phyloP scores from a whole-genome alignment of 2,113 vertebrate genomes.

The Tiliqua scincoides region DNA sequence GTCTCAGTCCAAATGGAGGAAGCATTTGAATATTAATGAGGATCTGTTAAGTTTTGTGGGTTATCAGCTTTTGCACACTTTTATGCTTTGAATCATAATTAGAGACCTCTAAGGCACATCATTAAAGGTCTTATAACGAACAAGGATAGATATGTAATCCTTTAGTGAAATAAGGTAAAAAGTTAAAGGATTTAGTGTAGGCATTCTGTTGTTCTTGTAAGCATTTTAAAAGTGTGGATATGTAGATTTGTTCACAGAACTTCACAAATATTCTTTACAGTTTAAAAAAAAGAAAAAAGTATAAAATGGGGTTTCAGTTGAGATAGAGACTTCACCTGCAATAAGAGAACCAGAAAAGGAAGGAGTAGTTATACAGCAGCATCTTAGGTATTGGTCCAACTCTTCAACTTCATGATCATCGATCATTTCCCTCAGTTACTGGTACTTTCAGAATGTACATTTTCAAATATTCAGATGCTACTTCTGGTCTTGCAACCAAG shows the following conservation, averaged over 20 bases:
- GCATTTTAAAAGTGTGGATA: conserved; percentile 32
- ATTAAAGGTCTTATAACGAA: conserved; percentile 69
- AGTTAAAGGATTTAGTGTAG: conserved; percentile 57
- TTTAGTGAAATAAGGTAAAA: conserved; percentile 70
- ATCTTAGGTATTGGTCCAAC: not conserved
- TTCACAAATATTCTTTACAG: conserved; percentile 54
- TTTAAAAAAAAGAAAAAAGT: conserved; percentile 20
- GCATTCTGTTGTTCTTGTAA: conserved; percentile 55
- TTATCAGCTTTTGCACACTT: conserved; percentile 66
- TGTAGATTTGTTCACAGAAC: conserved; percentile 43
- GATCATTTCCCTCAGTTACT: not conserved
- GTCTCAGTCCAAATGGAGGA: conserved; percentile 75
- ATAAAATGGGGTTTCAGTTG: not conserved
- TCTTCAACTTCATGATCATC: not conserved
- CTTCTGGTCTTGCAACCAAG: not conserved
- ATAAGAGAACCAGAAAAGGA: not conserved
- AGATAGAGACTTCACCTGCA: not conserved
- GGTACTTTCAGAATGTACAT: not conserved
- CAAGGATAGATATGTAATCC: conserved; percentile 62
- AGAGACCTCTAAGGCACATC: conserved; percentile 68
- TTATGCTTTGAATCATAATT: conserved; percentile 75
- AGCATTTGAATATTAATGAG: conserved; percentile 77
- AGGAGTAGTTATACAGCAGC: not conserved
- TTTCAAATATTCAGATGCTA: not conserved
- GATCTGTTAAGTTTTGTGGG: conserved; percentile 66